A percentile compares a stretch with the other conserved stretches of the same genome.
phyloP scores from a whole-genome alignment of 2,888 invertebrate genomes.

The Scaptomyza cyrtandrae region DNA sequence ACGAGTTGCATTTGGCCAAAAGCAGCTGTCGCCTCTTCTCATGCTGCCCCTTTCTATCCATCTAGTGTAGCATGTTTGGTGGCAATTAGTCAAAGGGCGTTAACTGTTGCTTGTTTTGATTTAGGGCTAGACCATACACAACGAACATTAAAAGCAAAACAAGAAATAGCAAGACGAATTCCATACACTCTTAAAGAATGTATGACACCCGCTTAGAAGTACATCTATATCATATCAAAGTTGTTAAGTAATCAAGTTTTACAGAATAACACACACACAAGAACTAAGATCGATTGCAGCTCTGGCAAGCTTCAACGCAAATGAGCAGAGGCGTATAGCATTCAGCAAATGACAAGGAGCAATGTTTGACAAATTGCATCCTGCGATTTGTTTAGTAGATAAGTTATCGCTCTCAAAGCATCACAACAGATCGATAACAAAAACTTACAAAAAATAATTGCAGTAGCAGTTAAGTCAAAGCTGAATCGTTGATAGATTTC shows the following conservation, averaged over 20 bases:
- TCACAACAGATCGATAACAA: background rate
- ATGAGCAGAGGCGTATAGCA: background rate
- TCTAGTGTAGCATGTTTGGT: conserved; percentile 44
- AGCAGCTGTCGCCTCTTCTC: background rate
- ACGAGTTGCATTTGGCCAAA: conserved; percentile 26
- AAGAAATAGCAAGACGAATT: background rate
- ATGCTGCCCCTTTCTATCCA: background rate
- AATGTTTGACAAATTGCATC: background rate
- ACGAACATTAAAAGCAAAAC: background rate
- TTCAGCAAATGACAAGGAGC: background rate
- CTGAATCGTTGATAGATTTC: too few relatives aligned
- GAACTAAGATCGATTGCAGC: too few relatives aligned
- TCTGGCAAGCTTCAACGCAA: too few relatives aligned
- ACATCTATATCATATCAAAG: too few relatives aligned
- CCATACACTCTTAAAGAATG: background rate
- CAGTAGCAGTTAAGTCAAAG: too few relatives aligned
- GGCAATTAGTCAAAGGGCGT: conserved; percentile 74
- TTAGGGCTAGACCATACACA: conserved; percentile 14
- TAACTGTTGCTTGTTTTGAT: conserved; percentile 70
- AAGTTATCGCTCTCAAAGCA: background rate
- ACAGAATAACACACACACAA: too few relatives aligned
- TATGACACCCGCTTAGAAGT: too few relatives aligned
- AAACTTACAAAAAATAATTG: background rate
- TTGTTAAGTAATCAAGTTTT: too few relatives aligned
- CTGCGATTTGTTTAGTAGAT: background rate